Percentiles rank a stretch among this genome's conserved stretches.
Evolutionary conservation across 2,888 invertebrate species (phyloP).

Genomic region (Enoplolaimus lenunculus): DNA sequence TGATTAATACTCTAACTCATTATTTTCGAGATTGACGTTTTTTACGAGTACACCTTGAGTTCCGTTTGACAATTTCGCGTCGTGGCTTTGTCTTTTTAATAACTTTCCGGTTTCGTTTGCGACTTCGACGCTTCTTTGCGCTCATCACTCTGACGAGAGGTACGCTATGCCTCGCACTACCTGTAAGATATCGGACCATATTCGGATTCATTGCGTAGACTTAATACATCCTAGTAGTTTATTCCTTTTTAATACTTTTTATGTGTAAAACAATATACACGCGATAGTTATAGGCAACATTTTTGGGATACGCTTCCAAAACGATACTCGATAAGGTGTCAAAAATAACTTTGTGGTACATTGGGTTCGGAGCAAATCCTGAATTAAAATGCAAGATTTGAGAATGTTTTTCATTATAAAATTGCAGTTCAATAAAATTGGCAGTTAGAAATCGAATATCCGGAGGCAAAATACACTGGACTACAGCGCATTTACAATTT

Average conservation of each 20-base stretch:
- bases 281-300: no score
- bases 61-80: no score
- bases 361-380: no score
- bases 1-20: not conserved
- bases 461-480: not conserved
- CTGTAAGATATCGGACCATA: not conserved
- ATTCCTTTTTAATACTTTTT: not conserved
- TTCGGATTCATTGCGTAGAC: not conserved
- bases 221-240: not conserved
- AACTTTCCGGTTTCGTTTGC: not conserved
- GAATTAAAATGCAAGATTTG: not conserved
- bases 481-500: not conserved
- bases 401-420: not conserved
- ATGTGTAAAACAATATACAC: not conserved
- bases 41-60: no score
- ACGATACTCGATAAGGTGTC: no score
- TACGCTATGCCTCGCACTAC: not conserved
- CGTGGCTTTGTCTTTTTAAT: not conserved
- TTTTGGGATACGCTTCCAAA: no score
- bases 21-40: no score
- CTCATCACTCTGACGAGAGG: no score
- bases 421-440: not conserved
- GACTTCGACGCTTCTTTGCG: not conserved
- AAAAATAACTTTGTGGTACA: no score
- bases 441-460: not conserved